A percentile compares a stretch with the other conserved stretches of the same genome.
phyloP scores from a whole-genome alignment of 2,113 vertebrate genomes.

The Arizona elegans region DNA sequence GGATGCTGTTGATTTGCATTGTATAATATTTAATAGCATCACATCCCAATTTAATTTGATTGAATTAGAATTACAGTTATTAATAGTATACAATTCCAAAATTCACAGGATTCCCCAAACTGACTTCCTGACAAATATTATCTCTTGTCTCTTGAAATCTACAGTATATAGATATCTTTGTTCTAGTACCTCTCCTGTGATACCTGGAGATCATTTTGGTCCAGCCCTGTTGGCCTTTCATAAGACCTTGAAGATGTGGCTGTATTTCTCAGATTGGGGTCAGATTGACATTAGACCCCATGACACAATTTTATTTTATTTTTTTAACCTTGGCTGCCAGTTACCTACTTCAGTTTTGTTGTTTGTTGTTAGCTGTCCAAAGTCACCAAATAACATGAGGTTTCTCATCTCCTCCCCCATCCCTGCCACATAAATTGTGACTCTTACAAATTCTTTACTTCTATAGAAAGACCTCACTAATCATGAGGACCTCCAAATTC shows the following conservation, averaged over 20 bases:
- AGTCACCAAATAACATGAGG: background rate
- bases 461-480: background rate
- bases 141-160: background rate
- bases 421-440: background rate
- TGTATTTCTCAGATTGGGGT: background rate
- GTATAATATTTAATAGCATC: background rate
- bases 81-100: background rate
- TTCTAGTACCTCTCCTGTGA: background rate
- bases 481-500: background rate
- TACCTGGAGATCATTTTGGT: background rate
- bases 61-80: background rate
- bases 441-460: background rate
- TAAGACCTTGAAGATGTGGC: background rate
- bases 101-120: background rate
- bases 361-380: background rate
- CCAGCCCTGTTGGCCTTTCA: background rate
- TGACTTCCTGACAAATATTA: background rate
- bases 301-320: background rate
- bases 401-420: background rate
- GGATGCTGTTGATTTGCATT: background rate
- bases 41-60: background rate
- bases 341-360: background rate
- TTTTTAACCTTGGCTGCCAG: background rate
- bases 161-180: background rate
- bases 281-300: background rate